Conservation (phyloP, 2,797 vertebrate species). For the Saxicola maurus region DNA sequence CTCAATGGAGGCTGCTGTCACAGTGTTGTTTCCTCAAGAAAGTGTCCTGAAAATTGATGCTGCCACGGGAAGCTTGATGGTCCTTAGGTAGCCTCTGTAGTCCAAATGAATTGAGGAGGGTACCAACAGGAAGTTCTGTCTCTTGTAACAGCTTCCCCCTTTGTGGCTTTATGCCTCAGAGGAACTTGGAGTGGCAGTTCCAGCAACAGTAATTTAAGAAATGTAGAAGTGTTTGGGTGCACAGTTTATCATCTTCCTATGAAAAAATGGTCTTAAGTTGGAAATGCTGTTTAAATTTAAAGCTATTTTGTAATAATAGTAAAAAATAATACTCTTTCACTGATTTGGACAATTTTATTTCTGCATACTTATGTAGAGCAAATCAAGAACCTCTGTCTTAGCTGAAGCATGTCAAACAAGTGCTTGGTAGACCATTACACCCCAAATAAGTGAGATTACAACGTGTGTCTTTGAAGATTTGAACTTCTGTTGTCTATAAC, state of each 20-base stretch:
- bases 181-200: neutral
- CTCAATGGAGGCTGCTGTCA: neutral
- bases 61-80: fast-evolving
- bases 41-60: neutral
- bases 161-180: neutral
- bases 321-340: neutral
- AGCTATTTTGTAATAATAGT: neutral
- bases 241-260: neutral
- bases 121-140: neutral
- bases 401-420: neutral
- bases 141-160: neutral
- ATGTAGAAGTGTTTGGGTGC: neutral
- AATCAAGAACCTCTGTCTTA: neutral
- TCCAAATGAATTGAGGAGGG: neutral
- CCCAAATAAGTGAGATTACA: neutral
- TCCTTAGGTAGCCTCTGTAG: neutral
- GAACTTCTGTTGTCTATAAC: conserved; percentile 7
- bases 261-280: neutral
- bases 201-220: neutral
- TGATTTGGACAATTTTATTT: neutral
- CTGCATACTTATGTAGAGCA: neutral
- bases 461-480: neutral
- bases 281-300: neutral
- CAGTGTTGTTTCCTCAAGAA: neutral
- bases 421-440: neutral